Percentiles rank a stretch among this genome's conserved stretches.
Conservation (phyloP, 2,888 invertebrate species). For the Melanotus villosus region DNA sequence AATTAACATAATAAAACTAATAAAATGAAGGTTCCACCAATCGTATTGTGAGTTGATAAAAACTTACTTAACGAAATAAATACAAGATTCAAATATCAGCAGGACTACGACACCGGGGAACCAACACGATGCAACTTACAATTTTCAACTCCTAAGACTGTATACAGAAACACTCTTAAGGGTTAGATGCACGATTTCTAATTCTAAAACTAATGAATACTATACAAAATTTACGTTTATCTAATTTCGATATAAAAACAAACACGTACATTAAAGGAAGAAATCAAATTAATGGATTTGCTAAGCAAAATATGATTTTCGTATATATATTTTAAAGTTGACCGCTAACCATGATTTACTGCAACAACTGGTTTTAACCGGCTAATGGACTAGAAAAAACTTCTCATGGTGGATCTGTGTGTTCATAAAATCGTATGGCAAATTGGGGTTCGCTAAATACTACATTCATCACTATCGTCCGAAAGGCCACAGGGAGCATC, state of each 20-base stretch:
- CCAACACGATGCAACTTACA: neutral
- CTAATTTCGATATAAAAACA: conserved; percentile 27
- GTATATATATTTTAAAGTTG: conserved; percentile 18
- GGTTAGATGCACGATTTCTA: conserved; percentile 30
- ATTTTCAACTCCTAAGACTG: neutral
- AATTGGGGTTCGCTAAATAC: conserved; percentile 68
- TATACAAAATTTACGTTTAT: conserved; percentile 27
- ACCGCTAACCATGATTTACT: conserved; percentile 1
- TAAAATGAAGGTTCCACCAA: neutral
- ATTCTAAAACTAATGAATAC: conserved; percentile 34
- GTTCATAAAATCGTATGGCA: conserved; percentile 36
- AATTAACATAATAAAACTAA: neutral
- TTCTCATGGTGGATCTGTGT: conserved; percentile 24
- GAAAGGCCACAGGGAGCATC: conserved; percentile 59
- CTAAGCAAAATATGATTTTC: conserved; percentile 30
- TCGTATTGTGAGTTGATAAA: neutral
- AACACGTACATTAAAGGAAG: conserved; percentile 17
- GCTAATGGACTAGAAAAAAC: conserved; percentile 44
- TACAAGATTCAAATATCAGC: neutral
- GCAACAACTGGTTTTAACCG: conserved; percentile 13
- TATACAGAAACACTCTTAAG: conserved; percentile 20
- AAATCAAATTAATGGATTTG: conserved; percentile 1
- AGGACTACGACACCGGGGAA: neutral
- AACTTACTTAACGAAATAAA: neutral
- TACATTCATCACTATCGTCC: conserved; percentile 75